Evolutionary conservation across 2,797 vertebrate genomes (phyloP), one percentile per base, ranked within the genome.

Genomic region (Triplophysa bombifrons): DNA sequence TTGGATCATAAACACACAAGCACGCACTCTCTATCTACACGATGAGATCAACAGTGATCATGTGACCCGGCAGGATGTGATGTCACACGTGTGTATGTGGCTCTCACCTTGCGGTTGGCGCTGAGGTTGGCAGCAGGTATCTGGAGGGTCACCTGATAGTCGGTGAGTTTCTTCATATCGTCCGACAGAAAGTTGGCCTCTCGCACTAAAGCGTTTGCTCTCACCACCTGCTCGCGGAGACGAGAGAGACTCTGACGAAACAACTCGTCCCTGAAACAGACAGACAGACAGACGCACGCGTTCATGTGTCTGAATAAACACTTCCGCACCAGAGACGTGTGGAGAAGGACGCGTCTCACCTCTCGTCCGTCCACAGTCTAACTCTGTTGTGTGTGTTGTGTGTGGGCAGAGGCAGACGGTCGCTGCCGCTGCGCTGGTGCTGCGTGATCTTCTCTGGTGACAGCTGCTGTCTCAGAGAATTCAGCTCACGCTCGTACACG

Each of bases 61-160:
- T 41, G 41, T 41, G 41, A 41, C 41, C 41, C 41, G 9, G 41
- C 41, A 41, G 46, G 13, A 48, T 16, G 3, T 48, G 46, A 14
- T 48, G 11, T 48, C 46, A 14, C 13, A 8, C 4, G 27, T 30
- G 27, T 56, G 41, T 11, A 9, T 60, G 38, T 58, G 51, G 50
- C 46, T 82, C 88, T 92, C 89, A 99, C 98, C 96, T 99, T 99
- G 85, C 94, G 96, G 85, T 99, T 99, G 86, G 98, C 97, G 74
- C 97, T 98, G 89, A 99, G 96, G 91, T 99, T 98, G 83, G 96
- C 93, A 10, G 97, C 96, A 22, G 97, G 97, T 82, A 99, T 99
- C 92, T 99, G 98, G 84, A 99, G 95, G 1, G 98, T 99, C 88
- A 99, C 97, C 91, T 99, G 96, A 90, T 98, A 99, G 92, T 99